Percentiles rank a stretch among this genome's conserved stretches.
Evolutionary conservation across 2,113 vertebrate genomes (phyloP).

Genomic region (Etheostoma cragini): DNA sequence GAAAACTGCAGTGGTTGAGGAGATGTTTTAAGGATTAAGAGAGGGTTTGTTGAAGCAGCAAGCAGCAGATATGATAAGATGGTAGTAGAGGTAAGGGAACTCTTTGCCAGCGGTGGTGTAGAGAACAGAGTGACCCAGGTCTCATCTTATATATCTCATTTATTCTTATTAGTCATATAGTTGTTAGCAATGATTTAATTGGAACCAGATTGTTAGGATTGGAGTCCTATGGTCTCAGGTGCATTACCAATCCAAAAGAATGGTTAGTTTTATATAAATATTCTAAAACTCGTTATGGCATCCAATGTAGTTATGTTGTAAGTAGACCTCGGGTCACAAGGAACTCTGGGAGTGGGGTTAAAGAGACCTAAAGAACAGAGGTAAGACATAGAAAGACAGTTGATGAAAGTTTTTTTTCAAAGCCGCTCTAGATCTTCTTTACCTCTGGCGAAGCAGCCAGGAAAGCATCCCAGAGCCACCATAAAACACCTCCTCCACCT

Average conservation of each 20-base stretch:
- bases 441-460: constrained; percentile 71
- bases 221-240: not conserved
- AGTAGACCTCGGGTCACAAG: not conserved
- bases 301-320: not conserved
- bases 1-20: not conserved
- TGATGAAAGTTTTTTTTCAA: constrained; percentile 5
- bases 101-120: constrained; percentile 1
- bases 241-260: not conserved
- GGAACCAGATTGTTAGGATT: not conserved
- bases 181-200: not conserved
- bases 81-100: not conserved
- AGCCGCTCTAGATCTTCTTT: constrained; percentile 47
- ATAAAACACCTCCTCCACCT: constrained; percentile 54
- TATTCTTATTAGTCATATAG: not conserved
- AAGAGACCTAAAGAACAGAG: not conserved
- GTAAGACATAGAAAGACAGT: not conserved
- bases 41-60: not conserved
- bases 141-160: no score
- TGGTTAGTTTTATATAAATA: not conserved
- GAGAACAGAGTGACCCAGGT: constrained; percentile 40
- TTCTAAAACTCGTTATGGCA: not conserved
- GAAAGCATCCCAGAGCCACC: constrained; percentile 76
- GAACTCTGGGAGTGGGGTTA: not conserved
- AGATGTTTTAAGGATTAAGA: not conserved
- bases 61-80: not conserved